A percentile compares a stretch with the other conserved stretches of the same genome.
Evolutionary conservation across 92 coral and sea anemone genomes (phyloP).

Genomic region (Actinostola sp.): DNA sequence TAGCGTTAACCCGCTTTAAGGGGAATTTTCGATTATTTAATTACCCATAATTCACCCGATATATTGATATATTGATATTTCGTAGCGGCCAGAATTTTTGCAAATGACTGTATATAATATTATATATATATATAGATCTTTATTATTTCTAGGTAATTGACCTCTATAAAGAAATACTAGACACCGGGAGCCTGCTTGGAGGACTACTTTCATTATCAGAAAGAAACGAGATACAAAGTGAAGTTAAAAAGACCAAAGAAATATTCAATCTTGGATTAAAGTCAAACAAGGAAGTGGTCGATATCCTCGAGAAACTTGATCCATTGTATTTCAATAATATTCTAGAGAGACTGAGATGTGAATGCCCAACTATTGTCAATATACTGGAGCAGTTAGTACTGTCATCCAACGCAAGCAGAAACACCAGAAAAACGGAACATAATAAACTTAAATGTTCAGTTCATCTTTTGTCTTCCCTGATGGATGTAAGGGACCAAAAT

Average conservation of each 20-base stretch:
- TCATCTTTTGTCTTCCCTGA: constrained; percentile 33
- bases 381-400: constrained; percentile 51
- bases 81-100: no score
- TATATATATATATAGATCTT: neutral
- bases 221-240: constrained; percentile 30
- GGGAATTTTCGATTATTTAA: no score
- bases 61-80: no score
- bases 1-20: no score
- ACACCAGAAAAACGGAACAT: constrained; percentile 19
- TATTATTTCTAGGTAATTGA: neutral
- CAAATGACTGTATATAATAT: neutral
- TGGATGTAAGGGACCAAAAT: constrained; percentile 47
- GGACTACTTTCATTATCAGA: constrained; percentile 57
- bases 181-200: constrained; percentile 35
- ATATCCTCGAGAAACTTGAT: constrained; percentile 21
- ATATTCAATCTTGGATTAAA: constrained; percentile 43
- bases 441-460: constrained; percentile 35
- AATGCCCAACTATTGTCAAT: constrained; percentile 52
- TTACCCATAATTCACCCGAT: no score
- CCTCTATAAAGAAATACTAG: constrained; percentile 4
- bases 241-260: constrained; percentile 7
- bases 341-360: constrained; percentile 6
- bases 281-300: constrained; percentile 17
- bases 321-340: constrained; percentile 24
- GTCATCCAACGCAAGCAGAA: constrained; percentile 27